phyloP scores from a whole-genome alignment of 2,113 vertebrate species.

The Montifringilla adamsi region DNA sequence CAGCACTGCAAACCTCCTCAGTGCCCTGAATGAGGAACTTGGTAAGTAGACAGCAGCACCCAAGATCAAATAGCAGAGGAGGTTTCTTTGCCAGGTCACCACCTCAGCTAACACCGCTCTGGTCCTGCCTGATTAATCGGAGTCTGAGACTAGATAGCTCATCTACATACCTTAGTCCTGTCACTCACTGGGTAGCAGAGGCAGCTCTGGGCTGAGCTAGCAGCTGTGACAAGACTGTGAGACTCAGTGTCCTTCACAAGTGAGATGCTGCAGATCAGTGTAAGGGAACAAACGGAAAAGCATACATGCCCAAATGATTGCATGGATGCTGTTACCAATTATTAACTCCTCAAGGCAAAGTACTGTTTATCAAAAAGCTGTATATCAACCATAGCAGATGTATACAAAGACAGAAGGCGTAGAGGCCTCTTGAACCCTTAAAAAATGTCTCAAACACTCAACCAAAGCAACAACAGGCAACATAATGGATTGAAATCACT shows the following conservation, averaged over 20 bases:
- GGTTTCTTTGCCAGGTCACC: background rate
- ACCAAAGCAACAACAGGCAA: background rate
- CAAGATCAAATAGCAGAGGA: background rate
- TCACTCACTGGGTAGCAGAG: background rate
- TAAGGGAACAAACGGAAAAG: background rate
- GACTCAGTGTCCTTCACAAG: background rate
- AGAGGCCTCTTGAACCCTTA: background rate
- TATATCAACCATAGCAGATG: background rate
- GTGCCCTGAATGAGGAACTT: background rate
- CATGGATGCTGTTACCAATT: background rate
- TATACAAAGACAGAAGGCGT: background rate
- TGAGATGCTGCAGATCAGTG: background rate
- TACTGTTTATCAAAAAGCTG: background rate
- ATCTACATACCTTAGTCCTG: background rate
- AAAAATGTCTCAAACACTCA: background rate
- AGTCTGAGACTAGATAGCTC: background rate
- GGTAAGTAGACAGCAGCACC: background rate
- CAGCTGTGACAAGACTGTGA: background rate
- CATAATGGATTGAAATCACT: background rate
- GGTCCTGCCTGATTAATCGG: background rate
- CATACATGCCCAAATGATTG: background rate
- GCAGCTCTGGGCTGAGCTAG: background rate
- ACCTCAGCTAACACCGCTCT: background rate
- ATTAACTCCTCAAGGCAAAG: background rate
- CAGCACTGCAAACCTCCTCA: background rate